Conservation (phyloP, 2,888 invertebrate genomes). For the Leptothorax acervorum region DNA sequence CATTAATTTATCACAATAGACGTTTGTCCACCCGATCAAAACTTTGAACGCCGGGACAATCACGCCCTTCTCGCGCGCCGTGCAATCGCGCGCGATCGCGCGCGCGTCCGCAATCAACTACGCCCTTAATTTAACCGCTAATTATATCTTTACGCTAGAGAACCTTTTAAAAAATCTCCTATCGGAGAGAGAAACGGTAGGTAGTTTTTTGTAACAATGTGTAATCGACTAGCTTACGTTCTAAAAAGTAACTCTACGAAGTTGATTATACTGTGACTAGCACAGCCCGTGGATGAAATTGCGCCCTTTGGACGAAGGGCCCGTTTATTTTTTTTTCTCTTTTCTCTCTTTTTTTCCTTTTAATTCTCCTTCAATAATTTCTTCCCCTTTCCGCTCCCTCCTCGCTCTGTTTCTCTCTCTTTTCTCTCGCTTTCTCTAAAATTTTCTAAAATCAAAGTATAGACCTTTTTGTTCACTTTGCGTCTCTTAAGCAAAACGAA, state of each 20-base stretch:
- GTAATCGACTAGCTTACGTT: constrained; percentile 73
- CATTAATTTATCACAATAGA: constrained; percentile 85
- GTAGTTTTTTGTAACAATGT: constrained; percentile 79
- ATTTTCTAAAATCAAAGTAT: constrained; percentile 29
- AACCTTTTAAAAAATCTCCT: constrained; percentile 79
- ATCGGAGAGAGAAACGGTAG: constrained; percentile 78
- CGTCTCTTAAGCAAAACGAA: constrained; percentile 48
- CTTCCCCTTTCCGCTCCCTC: neutral
- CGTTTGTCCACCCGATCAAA: constrained; percentile 76
- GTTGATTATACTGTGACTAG: constrained; percentile 81
- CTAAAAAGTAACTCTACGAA: constrained; percentile 76
- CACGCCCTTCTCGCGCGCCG: constrained; percentile 61
- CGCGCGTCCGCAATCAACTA: constrained; percentile 49
- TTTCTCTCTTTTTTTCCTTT: constrained; percentile 53
- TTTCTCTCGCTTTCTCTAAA: constrained; percentile 35
- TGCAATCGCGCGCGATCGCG: constrained; percentile 60
- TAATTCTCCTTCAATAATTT: constrained; percentile 27
- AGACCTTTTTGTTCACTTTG: constrained; percentile 15
- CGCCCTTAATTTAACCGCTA: constrained; percentile 54
- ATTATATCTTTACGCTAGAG: constrained; percentile 72
- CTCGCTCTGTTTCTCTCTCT: constrained; percentile 34
- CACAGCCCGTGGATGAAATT: constrained; percentile 81
- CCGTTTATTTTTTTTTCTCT: constrained; percentile 54
- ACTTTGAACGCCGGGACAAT: constrained; percentile 70
- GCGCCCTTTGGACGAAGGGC: constrained; percentile 65